Evolutionary conservation across 2,888 invertebrate species (phyloP), one percentile per base, ranked within the genome.

Genomic region (Aphodius granarius): DNA sequence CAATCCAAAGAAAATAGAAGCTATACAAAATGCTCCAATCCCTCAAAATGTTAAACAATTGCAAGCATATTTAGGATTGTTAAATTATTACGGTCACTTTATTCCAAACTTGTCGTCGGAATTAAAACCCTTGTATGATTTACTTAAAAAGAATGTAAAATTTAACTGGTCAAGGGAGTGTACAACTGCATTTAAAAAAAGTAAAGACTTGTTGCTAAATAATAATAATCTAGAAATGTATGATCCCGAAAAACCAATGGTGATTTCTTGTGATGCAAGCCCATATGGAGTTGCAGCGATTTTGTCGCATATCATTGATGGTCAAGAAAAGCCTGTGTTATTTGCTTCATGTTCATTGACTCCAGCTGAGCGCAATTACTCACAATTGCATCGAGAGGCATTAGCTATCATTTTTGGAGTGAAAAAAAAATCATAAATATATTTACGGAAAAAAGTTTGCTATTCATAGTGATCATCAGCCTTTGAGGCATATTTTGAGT

Each of bases 351-450:
- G 75, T 62, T 77, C 77, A 4, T 63, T 82, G n/a, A 72, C 80
- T 9, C 19, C 62, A 16, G 71, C 79, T 6, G 80, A 83, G 74
- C 63, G 73, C 68, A 80, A 80, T 72, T 83, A 82, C 73, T 73
- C 78, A 6, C 80, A 81, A 72, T 62, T 76, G 13, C 64, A 76
- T 0, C 71, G 68, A 20, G 74, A 73, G 9, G 63, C 74, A n/a
- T 21, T 74, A 13, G 83, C 83, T 15, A 80, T 87, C 3, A 78
- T 86, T 15, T 87, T 81, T 77, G 86, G 84, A 0, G 82, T 87
- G 1, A 81, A 82, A 21, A 84, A n/a, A 84, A 78, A 88, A 87
- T 80, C 84, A 86, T 72, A 80, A 84, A 20, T 88, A 85, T 78
- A 66, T 88, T 2, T 86, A 81, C 78, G 88, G 87, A 4, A 18